A percentile compares a stretch with the other conserved stretches of the same genome.
phyloP scores from a whole-genome alignment of 2,113 vertebrate genomes.

The Corythaeola cristata region DNA sequence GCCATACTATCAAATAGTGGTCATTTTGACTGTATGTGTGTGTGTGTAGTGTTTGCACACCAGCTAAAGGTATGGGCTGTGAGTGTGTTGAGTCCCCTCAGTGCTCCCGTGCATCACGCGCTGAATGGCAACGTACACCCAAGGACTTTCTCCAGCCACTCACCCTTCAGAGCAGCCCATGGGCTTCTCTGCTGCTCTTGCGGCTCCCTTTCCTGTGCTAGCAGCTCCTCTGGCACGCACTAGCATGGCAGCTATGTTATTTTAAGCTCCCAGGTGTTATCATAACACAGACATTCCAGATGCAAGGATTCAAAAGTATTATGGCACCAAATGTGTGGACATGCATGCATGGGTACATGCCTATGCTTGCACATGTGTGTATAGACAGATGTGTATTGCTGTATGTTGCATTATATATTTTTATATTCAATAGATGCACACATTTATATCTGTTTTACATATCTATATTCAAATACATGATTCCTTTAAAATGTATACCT shows the following conservation, averaged over 20 bases:
- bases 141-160: neutral
- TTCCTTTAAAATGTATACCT: neutral
- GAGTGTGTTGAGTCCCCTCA: neutral
- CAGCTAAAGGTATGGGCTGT: neutral
- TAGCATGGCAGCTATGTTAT: neutral
- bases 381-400: neutral
- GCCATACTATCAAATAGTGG: neutral
- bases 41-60: neutral
- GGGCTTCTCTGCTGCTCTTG: neutral
- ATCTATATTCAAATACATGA: neutral
- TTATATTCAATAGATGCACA: neutral
- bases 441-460: neutral
- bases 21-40: neutral
- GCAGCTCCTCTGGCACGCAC: neutral
- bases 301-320: neutral
- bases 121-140: rapidly evolving
- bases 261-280: neutral
- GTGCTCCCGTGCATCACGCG: neutral
- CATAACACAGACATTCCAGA: neutral
- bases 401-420: neutral
- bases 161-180: rapidly evolving
- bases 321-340: too few relatives aligned
- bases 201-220: neutral
- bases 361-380: neutral
- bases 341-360: neutral